phyloP scores from a whole-genome alignment of 2,797 vertebrate genomes.

The Novumbra hubbsi region DNA sequence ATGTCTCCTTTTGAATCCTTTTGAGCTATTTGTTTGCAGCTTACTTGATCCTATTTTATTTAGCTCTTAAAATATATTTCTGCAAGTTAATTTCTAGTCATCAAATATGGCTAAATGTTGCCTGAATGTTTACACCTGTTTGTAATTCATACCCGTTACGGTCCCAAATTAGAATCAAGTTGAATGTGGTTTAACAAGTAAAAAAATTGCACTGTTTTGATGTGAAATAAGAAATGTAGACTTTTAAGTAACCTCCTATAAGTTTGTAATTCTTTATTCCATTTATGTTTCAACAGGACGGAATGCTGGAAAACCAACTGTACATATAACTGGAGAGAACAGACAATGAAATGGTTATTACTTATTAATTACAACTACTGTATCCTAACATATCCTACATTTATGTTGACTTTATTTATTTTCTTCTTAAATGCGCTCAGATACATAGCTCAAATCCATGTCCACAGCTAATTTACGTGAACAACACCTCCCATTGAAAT shows the following conservation, averaged over 20 bases:
- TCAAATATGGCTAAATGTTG: conserved; percentile 9
- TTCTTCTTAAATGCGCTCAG: background rate
- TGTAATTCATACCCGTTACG: conserved; percentile 47
- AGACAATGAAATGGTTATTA: conserved; percentile 36
- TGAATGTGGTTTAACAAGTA: conserved; percentile 46
- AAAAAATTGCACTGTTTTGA: conserved; percentile 31
- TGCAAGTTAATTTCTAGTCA: background rate
- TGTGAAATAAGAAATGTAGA: background rate
- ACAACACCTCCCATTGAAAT: conserved; percentile 35
- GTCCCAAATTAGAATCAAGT: conserved; percentile 64
- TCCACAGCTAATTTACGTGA: conserved; percentile 46
- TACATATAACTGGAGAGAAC: conserved; percentile 62
- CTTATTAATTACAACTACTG: conserved; percentile 42
- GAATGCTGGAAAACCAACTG: conserved; percentile 61
- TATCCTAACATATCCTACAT: conserved; percentile 44
- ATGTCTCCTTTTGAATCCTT: too few relatives aligned
- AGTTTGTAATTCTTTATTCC: background rate
- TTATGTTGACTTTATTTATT: conserved; percentile 25
- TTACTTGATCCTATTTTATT: background rate
- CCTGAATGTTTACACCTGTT: conserved; percentile 34
- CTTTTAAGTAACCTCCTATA: background rate
- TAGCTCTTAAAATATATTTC: background rate
- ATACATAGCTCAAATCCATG: conserved; percentile 55
- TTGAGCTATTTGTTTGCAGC: too few relatives aligned
- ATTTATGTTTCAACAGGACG: conserved; percentile 47